A percentile compares a stretch with the other conserved stretches of the same genome.
phyloP scores from a whole-genome alignment of 1,140 invertebrate species.

The Drusus annulatus region DNA sequence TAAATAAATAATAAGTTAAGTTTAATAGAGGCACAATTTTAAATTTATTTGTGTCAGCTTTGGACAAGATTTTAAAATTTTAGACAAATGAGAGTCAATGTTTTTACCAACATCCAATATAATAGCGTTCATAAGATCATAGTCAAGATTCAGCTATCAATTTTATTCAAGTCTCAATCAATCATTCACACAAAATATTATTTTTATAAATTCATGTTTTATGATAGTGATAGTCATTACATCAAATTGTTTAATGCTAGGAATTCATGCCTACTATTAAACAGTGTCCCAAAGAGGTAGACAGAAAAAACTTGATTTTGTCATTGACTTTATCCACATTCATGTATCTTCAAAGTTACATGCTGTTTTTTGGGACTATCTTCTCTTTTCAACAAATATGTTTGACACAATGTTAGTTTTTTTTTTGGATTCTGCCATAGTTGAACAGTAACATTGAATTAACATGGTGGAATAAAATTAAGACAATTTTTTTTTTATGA shows the following conservation, averaged over 20 bases:
- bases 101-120: background rate
- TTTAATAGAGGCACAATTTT: constrained; percentile 20
- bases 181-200: background rate
- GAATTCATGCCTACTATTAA: no score
- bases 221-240: no score
- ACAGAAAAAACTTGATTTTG: background rate
- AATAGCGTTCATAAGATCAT: background rate
- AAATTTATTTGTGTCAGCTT: background rate
- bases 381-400: no score
- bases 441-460: no score
- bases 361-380: no score
- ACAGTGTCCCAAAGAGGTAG: background rate
- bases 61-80: background rate
- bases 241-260: no score
- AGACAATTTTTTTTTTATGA: no score
- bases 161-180: constrained; percentile 1
- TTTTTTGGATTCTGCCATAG: no score
- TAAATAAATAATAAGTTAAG: constrained; percentile 22
- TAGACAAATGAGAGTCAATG: background rate
- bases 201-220: no score
- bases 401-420: no score
- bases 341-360: no score
- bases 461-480: no score
- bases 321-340: background rate
- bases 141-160: constrained; percentile 17